Evolutionary conservation across 2,113 vertebrate species (phyloP).

Genomic region (Ancistrus triradiatus): DNA sequence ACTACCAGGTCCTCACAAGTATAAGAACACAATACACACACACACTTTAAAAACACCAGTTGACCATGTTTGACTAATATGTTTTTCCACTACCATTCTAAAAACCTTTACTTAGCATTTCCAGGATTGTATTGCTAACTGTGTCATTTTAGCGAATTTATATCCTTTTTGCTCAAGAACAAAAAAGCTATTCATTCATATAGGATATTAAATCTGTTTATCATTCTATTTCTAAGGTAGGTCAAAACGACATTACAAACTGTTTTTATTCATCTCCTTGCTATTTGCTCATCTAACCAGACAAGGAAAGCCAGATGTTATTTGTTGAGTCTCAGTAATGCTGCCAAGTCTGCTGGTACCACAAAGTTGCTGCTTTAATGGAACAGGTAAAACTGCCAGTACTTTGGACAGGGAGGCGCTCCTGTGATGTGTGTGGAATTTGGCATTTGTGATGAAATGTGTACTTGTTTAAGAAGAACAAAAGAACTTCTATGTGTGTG

Average conservation of each 20-base stretch:
- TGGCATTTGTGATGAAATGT: conserved; percentile 48
- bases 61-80: too few species aligned
- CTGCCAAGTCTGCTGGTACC: conserved; percentile 58
- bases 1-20: too few species aligned
- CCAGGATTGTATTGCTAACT: too few species aligned
- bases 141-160: too few species aligned
- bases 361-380: conserved; percentile 55
- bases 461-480: conserved; percentile 53
- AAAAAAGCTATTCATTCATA: conserved; percentile 40
- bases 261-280: conserved; percentile 54
- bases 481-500: conserved; percentile 40
- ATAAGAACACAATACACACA: too few species aligned
- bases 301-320: conserved; percentile 64
- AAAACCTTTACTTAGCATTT: too few species aligned
- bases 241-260: conserved; percentile 59
- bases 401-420: conserved; percentile 43
- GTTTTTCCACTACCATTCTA: too few species aligned
- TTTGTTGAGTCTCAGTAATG: conserved; percentile 51
- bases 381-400: conserved; percentile 58
- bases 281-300: conserved; percentile 54
- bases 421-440: conserved; percentile 49
- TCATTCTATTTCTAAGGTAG: conserved; percentile 41
- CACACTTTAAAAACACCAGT: too few species aligned
- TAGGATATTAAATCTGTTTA: conserved; percentile 55
- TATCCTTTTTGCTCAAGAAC: conserved; percentile 36